phyloP scores from a whole-genome alignment of 1,140 invertebrate genomes.

The Leptinotarsa defecta region DNA sequence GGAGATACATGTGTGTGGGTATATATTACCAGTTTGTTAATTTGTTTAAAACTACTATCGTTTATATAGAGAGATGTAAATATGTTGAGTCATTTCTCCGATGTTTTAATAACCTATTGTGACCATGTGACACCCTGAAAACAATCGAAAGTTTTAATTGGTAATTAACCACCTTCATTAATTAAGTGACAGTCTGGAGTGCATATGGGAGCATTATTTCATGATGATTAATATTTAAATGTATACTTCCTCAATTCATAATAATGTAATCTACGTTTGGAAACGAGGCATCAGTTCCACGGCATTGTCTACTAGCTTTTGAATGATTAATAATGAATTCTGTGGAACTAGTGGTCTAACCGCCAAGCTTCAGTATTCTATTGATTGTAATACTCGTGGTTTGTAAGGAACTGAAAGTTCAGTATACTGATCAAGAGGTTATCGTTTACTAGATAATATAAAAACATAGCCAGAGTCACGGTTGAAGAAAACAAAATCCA shows the following conservation, averaged over 20 bases:
- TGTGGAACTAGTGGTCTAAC: not conserved
- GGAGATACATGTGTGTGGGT: slow-evolving; percentile 28
- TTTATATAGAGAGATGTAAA: slow-evolving; percentile 21
- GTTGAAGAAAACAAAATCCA: too few relatives aligned
- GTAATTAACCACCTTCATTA: slow-evolving; percentile 20
- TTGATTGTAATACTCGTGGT: not conserved
- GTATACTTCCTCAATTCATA: slow-evolving; percentile 15
- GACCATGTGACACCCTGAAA: slow-evolving; percentile 14
- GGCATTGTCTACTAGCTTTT: not conserved
- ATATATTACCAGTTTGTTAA: slow-evolving; percentile 28
- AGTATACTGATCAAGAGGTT: too few relatives aligned
- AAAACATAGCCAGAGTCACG: too few relatives aligned
- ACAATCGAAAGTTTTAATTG: slow-evolving; percentile 19
- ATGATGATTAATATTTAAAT: slow-evolving; percentile 20
- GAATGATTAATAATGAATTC: not conserved
- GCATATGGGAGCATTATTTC: slow-evolving; percentile 21
- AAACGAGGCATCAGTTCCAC: not conserved
- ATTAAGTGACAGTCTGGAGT: slow-evolving; percentile 16
- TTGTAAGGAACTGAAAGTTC: too few relatives aligned
- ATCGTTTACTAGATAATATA: too few relatives aligned
- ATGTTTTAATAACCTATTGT: slow-evolving; percentile 9
- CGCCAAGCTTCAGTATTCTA: not conserved
- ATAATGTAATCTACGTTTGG: slow-evolving; percentile 12
- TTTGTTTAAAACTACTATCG: slow-evolving; percentile 22
- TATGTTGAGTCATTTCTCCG: slow-evolving; percentile 17